phyloP scores from a whole-genome alignment of 2,113 vertebrate genomes.

The Myocastor coypus region DNA sequence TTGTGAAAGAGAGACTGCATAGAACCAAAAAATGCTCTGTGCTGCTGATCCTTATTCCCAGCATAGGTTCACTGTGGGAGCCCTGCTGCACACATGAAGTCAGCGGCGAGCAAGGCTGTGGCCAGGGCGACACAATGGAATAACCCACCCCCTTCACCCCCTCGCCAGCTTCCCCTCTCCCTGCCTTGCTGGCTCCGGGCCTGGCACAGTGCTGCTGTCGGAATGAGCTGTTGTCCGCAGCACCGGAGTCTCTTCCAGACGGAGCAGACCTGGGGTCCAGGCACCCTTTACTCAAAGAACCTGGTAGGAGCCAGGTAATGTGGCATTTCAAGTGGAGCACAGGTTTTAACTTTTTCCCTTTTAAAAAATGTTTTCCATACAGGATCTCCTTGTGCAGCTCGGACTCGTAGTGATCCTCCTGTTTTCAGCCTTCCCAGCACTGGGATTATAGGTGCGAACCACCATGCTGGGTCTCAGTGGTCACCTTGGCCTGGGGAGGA shows the following conservation, averaged over 20 bases:
- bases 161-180: not conserved
- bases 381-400: too few species aligned
- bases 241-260: too few species aligned
- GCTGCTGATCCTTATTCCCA: not conserved
- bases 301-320: not conserved
- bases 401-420: too few species aligned
- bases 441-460: too few species aligned
- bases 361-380: too few species aligned
- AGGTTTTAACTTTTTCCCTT: too few species aligned
- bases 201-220: accelerated
- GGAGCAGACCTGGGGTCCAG: not conserved
- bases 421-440: too few species aligned
- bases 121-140: not conserved
- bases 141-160: not conserved
- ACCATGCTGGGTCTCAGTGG: too few species aligned
- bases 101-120: not conserved
- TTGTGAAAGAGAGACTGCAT: not conserved
- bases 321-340: not conserved
- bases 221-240: not conserved
- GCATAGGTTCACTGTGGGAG: not conserved
- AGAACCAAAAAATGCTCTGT: not conserved
- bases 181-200: not conserved
- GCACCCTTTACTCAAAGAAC: not conserved
- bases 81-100: not conserved
- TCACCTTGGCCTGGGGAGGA: too few species aligned